Evolutionary conservation across 2,797 vertebrate genomes (phyloP).

Genomic region (Leuciscus waleckii): DNA sequence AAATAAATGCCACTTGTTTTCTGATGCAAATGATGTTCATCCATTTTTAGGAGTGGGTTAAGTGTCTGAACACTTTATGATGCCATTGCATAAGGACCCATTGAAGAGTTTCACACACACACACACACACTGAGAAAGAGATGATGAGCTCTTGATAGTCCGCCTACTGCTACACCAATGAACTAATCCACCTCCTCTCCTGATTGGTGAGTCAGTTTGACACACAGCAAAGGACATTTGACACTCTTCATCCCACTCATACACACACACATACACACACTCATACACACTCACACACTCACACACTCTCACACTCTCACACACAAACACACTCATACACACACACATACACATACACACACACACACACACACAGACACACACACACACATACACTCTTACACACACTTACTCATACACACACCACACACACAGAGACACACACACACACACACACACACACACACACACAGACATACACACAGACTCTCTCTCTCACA

Average conservation of each 20-base stretch:
- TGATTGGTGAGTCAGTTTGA: constrained; percentile 61
- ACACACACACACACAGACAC: too few species aligned
- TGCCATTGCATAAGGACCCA: constrained; percentile 11
- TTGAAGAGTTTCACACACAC: constrained; percentile 20
- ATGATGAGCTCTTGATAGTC: constrained; percentile 45
- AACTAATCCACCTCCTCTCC: constrained; percentile 52
- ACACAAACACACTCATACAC: too few species aligned
- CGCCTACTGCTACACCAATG: constrained; percentile 42
- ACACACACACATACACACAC: constrained; percentile 35
- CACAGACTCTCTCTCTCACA: accelerated
- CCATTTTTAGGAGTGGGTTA: neutral
- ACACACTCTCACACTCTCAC: too few species aligned
- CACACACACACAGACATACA: too few species aligned
- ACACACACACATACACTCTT: too few species aligned
- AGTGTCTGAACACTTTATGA: neutral
- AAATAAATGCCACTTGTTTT: neutral
- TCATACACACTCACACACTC: too few species aligned
- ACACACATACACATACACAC: too few species aligned
- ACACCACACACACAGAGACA: too few species aligned
- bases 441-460: too few species aligned
- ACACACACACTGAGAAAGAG: constrained; percentile 22
- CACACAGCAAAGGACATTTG: constrained; percentile 33
- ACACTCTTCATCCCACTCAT: constrained; percentile 21
- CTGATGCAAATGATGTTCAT: neutral
- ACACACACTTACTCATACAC: too few species aligned